Evolutionary conservation across 92 coral and sea anemone genomes (phyloP), one percentile per base, ranked within the genome.

Genomic region (Heliopora coerulea): DNA sequence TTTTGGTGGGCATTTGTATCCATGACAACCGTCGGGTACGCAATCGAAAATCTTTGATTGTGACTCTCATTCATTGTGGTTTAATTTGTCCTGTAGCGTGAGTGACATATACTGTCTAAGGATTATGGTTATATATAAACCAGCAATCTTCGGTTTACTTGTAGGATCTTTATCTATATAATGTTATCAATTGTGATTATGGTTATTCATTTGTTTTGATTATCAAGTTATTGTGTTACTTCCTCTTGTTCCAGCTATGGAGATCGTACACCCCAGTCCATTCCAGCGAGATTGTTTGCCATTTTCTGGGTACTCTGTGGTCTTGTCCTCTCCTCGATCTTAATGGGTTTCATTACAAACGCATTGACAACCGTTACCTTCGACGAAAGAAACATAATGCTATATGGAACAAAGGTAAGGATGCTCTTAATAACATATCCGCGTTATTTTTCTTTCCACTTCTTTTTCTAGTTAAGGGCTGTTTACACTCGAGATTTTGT

Each of bases 21-120:
- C 69, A 81, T 88, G 91, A 84, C 88, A 59, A 88, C 89, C 9
- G 91, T 88, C n/a, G 91, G 91, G 89, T 88, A 58, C 41, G 89
- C 72, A 11, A 18, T 46, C 15, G 12, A 37, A 4, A 37, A 12
- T 37, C 12, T 37, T 37, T 37, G 12, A 37, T 37, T 4, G 12
- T 4, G 42, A 37, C 12, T n/a, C n/a, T n/a, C n/a, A n/a, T n/a
- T n/a, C n/a, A n/a, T n/a, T n/a, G n/a, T n/a, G n/a, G n/a, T n/a
- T n/a, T n/a, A n/a, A n/a, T n/a, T n/a, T n/a, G n/a, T n/a, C n/a
- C n/a, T n/a, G n/a, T n/a, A n/a, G n/a, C n/a, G n/a, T n/a, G n/a
- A n/a, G n/a, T n/a, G n/a, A n/a, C n/a, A n/a, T n/a, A n/a, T n/a
- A n/a, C n/a, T n/a, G n/a, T n/a, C n/a, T n/a, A n/a, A n/a, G n/a